A percentile compares a stretch with the other conserved stretches of the same genome.
Evolutionary conservation across 2,888 invertebrate species (phyloP).

Genomic region (Octodonta nipae): DNA sequence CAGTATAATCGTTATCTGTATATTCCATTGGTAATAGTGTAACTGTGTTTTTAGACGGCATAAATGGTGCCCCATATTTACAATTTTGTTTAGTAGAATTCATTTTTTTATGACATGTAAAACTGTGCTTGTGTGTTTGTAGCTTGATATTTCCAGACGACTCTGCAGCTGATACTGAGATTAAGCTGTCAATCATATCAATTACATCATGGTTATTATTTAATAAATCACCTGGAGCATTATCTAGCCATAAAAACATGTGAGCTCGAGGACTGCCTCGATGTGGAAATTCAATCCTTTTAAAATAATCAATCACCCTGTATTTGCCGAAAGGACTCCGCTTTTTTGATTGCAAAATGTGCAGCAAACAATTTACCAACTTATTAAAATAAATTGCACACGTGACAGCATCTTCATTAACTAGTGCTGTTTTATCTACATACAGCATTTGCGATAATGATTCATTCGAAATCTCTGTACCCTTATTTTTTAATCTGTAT

Average conservation of each 20-base stretch:
- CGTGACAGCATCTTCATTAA: constrained; percentile 9
- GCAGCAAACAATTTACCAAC: constrained; percentile 22
- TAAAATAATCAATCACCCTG: constrained; percentile 24
- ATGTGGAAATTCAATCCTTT: constrained; percentile 28
- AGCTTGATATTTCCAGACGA: constrained; percentile 19
- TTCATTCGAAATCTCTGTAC: constrained; percentile 8
- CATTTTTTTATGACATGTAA: constrained; percentile 21
- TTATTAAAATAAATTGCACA: constrained; percentile 22
- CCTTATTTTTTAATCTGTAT: constrained; percentile 17
- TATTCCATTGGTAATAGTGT: constrained; percentile 17
- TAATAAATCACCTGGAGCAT: constrained; percentile 19
- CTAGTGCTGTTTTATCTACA: constrained; percentile 8
- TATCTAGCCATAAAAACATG: constrained; percentile 27
- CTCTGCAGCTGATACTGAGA: constrained; percentile 18
- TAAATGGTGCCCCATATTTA: constrained; percentile 25
- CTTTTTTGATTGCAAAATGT: constrained; percentile 18
- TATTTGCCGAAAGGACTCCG: constrained; percentile 25
- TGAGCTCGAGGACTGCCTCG: constrained; percentile 26
- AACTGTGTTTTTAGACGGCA: constrained; percentile 18
- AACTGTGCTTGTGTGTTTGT: constrained; percentile 23
- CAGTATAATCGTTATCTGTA: constrained; percentile 9
- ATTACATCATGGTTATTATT: constrained; percentile 11
- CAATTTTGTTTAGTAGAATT: constrained; percentile 10
- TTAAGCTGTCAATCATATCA: constrained; percentile 18
- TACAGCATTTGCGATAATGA: constrained; percentile 7